Percentiles rank a stretch among this genome's conserved stretches.
Conservation (phyloP, 2,888 invertebrate species). For the Scaptomyza tumidula region DNA sequence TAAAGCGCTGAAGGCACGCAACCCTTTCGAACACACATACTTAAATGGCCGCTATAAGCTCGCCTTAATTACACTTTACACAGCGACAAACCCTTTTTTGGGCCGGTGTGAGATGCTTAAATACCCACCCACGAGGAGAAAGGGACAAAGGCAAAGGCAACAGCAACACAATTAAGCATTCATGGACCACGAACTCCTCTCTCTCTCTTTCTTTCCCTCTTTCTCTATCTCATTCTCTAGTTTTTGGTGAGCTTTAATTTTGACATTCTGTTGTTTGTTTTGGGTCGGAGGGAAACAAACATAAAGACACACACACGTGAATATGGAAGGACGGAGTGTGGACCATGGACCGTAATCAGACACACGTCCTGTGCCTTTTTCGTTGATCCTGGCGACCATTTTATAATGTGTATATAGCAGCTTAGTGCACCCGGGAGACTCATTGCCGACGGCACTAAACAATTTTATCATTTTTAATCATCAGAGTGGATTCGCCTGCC, state of each 20-base stretch:
- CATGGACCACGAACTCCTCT: slow-evolving; percentile 59
- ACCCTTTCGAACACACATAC: slow-evolving; percentile 59
- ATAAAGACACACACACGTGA: background rate
- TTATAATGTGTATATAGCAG: slow-evolving; percentile 85
- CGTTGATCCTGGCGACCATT: slow-evolving; percentile 82
- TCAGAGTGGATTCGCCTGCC: slow-evolving; percentile 71
- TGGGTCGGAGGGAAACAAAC: slow-evolving; percentile 33
- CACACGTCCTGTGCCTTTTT: slow-evolving; percentile 62
- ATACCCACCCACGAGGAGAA: slow-evolving; percentile 32
- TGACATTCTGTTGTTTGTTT: slow-evolving; percentile 75
- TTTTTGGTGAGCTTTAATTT: slow-evolving; percentile 73
- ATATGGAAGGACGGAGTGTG: slow-evolving; percentile 13
- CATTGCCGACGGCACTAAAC: slow-evolving; percentile 81
- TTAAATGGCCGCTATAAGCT: slow-evolving; percentile 73
- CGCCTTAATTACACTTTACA: slow-evolving; percentile 70
- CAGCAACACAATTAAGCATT: slow-evolving; percentile 77
- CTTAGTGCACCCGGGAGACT: slow-evolving; percentile 82
- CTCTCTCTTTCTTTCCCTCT: too few relatives aligned
- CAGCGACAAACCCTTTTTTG: slow-evolving; percentile 50
- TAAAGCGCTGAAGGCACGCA: slow-evolving; percentile 73
- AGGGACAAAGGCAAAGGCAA: background rate
- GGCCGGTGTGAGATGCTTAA: slow-evolving; percentile 24
- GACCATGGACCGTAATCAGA: slow-evolving; percentile 60
- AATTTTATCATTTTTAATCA: slow-evolving; percentile 84
- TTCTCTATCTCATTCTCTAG: background rate